Percentiles rank a stretch among this genome's conserved stretches.
Evolutionary conservation across 1,140 invertebrate species (phyloP).

Genomic region (Macrobrachium nipponense): DNA sequence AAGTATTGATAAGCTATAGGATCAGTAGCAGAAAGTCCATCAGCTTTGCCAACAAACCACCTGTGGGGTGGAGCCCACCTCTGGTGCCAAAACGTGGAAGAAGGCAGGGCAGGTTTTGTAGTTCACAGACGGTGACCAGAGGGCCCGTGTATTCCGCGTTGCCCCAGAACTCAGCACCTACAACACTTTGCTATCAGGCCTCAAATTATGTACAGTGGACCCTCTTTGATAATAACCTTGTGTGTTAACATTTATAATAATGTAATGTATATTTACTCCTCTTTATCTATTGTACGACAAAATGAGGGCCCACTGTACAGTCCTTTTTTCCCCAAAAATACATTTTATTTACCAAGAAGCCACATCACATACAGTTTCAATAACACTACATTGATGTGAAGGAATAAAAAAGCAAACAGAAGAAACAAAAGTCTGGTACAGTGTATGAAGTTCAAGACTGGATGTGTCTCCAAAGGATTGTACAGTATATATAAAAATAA

Average conservation of each 20-base stretch:
- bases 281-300: background rate
- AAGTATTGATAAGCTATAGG: conserved; percentile 32
- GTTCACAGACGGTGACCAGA: conserved; percentile 57
- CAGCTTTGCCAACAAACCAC: conserved; percentile 42
- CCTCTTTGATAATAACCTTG: conserved; percentile 5
- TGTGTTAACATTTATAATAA: background rate
- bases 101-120: conserved; percentile 61
- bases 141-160: conserved; percentile 41
- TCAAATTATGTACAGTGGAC: conserved; percentile 41
- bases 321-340: too few relatives aligned
- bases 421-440: too few relatives aligned
- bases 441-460: too few relatives aligned
- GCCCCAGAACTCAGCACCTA: conserved; percentile 57
- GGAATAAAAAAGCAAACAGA: too few relatives aligned
- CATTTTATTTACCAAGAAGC: too few relatives aligned
- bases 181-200: conserved; percentile 55
- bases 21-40: conserved; percentile 37
- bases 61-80: conserved; percentile 42
- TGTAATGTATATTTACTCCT: conserved; percentile 4
- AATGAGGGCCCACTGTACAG: too few relatives aligned
- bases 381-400: too few relatives aligned
- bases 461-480: too few relatives aligned
- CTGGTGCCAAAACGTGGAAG: conserved; percentile 60
- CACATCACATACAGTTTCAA: too few relatives aligned
- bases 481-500: too few relatives aligned